These are phyloP conservation scores for Calephelis nemesis DNA, from an alignment of 1,140 invertebrate species.

Conservation along the genomic window DNA sequence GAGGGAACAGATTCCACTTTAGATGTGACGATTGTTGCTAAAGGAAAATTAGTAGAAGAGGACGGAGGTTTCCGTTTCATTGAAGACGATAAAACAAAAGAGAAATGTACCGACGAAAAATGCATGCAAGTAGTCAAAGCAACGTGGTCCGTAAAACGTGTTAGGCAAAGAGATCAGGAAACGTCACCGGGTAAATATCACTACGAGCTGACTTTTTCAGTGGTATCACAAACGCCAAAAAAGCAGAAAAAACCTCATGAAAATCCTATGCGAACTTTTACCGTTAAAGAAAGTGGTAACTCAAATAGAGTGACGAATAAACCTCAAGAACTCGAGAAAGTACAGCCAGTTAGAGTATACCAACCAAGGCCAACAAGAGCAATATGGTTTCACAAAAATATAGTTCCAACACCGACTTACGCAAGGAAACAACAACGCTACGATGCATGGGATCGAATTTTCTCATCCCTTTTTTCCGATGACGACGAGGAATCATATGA, in stretches of 20 bases:
- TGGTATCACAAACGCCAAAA: slow-evolving; percentile 75
- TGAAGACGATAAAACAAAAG: slow-evolving; percentile 79
- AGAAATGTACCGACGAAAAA: slow-evolving; percentile 59
- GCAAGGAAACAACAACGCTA: slow-evolving; percentile 42
- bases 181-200: slow-evolving; percentile 70
- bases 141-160: slow-evolving; percentile 82
- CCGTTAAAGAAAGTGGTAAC: slow-evolving; percentile 54
- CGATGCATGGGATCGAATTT: slow-evolving; percentile 58
- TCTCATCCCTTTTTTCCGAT: slow-evolving; percentile 61
- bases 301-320: slow-evolving; percentile 38
- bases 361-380: slow-evolving; percentile 48
- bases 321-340: slow-evolving; percentile 38
- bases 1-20: slow-evolving; percentile 73
- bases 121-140: slow-evolving; percentile 76
- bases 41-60: slow-evolving; percentile 80
- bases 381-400: slow-evolving; percentile 69
- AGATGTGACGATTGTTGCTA: slow-evolving; percentile 81
- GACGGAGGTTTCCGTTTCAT: slow-evolving; percentile 74
- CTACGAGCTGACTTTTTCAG: slow-evolving; percentile 83
- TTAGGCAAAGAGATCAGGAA: slow-evolving; percentile 80
- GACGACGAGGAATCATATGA: slow-evolving; percentile 54
- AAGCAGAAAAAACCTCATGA: slow-evolving; percentile 61
- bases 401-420: slow-evolving; percentile 41
- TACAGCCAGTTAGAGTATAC: slow-evolving; percentile 30
- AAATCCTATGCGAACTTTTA: slow-evolving; percentile 71